Base-by-base conservation (phyloP, 2,797 vertebrate species). In the Pristis pectinata region DNA sequence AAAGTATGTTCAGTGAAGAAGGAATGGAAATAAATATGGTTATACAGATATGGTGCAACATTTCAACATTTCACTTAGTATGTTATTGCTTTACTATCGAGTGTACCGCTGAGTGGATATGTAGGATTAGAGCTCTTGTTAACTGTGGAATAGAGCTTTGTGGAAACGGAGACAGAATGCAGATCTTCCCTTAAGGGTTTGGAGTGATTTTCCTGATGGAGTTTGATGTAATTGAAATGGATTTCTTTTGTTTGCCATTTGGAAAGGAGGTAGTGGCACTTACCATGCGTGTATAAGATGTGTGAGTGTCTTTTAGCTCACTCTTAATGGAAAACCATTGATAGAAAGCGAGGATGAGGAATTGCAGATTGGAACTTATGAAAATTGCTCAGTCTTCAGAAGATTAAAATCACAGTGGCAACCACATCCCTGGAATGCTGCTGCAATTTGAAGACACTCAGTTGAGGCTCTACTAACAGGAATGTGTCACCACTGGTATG, bases 351-450 rank as follows among this genome's bases (percentile, higher is more conserved):
- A 4, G 17, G 44, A 30, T 53, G 24, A 27, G 41, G 27, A 3
- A 72, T 72, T 93, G 41, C 44, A 93, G 24, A 11, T 74, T 15
- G 53, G 44, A 74, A 74, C 27, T 34, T 44, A 44, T 27, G n/a
- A 91, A 91, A 64, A 41, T 64, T 64, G 59, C 22, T 74, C 37
- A 17, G 44, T 74, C 1, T 74, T 76, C 64, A 72, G 41, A 72
- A 70, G 64, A 61, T 93, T 93, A 93, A 93, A 93, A 37, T 92
- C 91, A 93, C 41, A 44, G 10, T 72, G 41, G 41, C 22, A 93
- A 70, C 22, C 64, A 72, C 30, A 93, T 93, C 64, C 22, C 19
- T 70, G 41, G 64, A 70, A 3, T 76, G 24, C 22, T 93, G 15
- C 44, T 19, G 34, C 22, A 74, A 70, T 41, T n/a, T 94, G 67